These are phyloP conservation scores for Acronicta alni DNA, from an alignment of 2,888 invertebrate species.

Conservation along the genomic window DNA sequence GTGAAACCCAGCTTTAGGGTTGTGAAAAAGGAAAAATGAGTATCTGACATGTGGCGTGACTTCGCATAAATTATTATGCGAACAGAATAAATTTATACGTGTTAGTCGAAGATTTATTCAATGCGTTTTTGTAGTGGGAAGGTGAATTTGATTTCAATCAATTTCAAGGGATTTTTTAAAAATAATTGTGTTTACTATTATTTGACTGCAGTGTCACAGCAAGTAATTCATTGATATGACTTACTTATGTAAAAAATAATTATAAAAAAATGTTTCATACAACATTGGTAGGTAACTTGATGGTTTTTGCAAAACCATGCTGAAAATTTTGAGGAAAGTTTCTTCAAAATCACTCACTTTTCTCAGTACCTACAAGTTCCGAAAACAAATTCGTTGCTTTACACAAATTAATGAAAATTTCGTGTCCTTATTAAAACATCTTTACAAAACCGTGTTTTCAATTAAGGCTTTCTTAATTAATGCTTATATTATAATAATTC, in stretches of 20 bases:
- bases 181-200: too few species aligned
- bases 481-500: too few species aligned
- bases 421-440: conserved; percentile 43
- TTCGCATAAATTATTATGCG: conserved; percentile 41
- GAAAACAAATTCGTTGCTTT: conserved; percentile 26
- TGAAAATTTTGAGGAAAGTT: conserved; percentile 32
- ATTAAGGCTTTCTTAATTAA: conserved; percentile 34
- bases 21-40: conserved; percentile 55
- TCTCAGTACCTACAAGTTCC: conserved; percentile 15
- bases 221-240: too few species aligned
- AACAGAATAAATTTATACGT: conserved; percentile 21
- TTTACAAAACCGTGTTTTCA: conserved; percentile 40
- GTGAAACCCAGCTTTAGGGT: conserved; percentile 61
- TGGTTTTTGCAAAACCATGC: background rate
- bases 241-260: too few species aligned
- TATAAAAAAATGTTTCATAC: too few species aligned
- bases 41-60: conserved; percentile 57
- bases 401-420: conserved; percentile 38
- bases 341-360: conserved; percentile 18
- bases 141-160: background rate
- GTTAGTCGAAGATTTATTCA: conserved; percentile 30
- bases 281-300: too few species aligned
- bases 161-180: background rate
- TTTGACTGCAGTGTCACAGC: too few species aligned
- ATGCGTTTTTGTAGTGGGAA: conserved; percentile 6